These are phyloP conservation scores for Sebastes wilsoni DNA, from an alignment of 2,797 vertebrate genomes.

Conservation along the genomic window DNA sequence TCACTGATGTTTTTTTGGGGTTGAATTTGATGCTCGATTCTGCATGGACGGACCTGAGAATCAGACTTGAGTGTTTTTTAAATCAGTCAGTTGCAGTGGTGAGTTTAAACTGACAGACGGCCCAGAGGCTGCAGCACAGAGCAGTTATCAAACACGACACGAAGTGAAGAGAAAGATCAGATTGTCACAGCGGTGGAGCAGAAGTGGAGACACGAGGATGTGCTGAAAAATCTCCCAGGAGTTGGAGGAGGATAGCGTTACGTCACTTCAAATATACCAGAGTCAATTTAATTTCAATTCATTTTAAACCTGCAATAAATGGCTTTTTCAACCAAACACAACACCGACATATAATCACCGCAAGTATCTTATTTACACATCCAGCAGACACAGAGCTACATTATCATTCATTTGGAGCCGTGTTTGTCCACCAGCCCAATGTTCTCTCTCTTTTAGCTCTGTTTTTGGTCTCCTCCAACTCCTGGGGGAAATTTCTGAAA, in stretches of 20 bases:
- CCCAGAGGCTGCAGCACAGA: background rate
- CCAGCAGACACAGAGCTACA: background rate
- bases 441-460: background rate
- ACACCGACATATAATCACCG: background rate
- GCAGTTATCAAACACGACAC: slow-evolving; percentile 21
- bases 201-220: background rate
- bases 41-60: background rate
- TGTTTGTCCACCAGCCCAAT: background rate
- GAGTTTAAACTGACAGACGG: slow-evolving; percentile 20
- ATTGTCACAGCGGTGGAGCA: slow-evolving; percentile 1
- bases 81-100: background rate
- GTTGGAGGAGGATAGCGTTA: background rate
- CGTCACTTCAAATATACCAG: background rate
- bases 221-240: background rate
- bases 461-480: background rate
- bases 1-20: background rate
- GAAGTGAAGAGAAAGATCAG: slow-evolving; percentile 10
- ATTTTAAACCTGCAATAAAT: background rate
- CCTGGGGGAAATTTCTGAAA: background rate
- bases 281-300: background rate
- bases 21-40: slow-evolving; percentile 3
- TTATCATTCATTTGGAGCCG: background rate
- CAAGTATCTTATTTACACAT: background rate
- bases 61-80: background rate
- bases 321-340: no score